Evolutionary conservation across 2,113 vertebrate species (phyloP), one percentile per base, ranked within the genome.

Genomic region (Aleadryas rufinucha): DNA sequence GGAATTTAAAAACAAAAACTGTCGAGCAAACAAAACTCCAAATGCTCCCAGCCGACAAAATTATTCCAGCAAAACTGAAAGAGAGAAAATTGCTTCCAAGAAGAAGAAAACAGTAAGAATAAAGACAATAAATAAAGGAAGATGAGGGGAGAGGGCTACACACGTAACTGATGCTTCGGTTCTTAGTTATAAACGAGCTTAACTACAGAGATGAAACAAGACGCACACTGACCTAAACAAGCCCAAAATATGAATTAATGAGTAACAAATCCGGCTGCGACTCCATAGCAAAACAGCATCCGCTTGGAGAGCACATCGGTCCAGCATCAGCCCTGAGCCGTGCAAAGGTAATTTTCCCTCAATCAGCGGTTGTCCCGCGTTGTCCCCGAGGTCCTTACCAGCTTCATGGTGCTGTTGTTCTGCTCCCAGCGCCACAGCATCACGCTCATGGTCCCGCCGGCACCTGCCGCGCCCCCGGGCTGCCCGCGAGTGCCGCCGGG

Each of bases 361-460:
- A 0, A 0, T 0, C 47, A 1, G 39, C 7, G 52, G 57, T 23
- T 11, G 42, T 3, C 28, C 39, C 39, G 75, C 50, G 35, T 72
- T 94, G 2, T 24, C 6, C 27, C 4, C 27, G 4, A 56, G 91
- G 15, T 41, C 74, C 98, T 98, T 98, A 99, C 99, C 99, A 99
- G 98, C 95, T 99, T 99, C 99, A 99, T 99, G 97, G 98, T 98
- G 97, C 93, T 94, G 97, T 98, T 99, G 98, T 98, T 99, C 89
- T 98, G 98, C 17, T 99, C 99, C 99, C 99, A 99, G 86, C 98
- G 98, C 98, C 99, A 99, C 95, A 99, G 98, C 98, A 99, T 98
- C 98, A 97, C 81, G 97, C 98, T 99, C 99, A 99, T 99, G 89
- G 95, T 98, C 87, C 94, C 72, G n/a, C 31, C 44, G 23, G 97